Conservation (phyloP, 1,140 invertebrate genomes). For the Chironomus striatipennis region DNA sequence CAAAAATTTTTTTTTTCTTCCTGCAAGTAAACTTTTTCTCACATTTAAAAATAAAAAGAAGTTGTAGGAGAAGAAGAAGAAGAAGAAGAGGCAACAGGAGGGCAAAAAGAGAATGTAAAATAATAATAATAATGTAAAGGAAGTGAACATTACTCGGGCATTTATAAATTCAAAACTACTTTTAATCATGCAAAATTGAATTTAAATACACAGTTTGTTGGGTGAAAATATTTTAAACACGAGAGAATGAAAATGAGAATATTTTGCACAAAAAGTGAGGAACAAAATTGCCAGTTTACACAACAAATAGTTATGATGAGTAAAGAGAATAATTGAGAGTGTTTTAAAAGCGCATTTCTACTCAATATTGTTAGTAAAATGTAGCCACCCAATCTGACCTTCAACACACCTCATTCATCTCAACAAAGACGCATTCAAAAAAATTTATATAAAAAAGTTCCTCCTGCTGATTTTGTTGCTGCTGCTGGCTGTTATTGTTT, state of each 20-base stretch:
- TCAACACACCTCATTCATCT: no score
- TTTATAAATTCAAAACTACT: slow-evolving; percentile 11
- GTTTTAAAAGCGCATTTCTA: no score
- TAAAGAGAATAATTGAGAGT: no score
- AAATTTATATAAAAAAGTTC: no score
- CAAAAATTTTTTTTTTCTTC: neutral
- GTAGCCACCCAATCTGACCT: no score
- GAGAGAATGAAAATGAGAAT: neutral
- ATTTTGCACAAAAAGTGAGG: no score
- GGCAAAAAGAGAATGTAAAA: neutral
- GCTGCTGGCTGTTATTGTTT: neutral
- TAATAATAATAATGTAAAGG: neutral
- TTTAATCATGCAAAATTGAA: slow-evolving; percentile 23
- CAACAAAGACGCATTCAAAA: no score
- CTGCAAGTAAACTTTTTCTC: neutral
- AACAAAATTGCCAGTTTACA: no score
- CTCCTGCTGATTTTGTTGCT: neutral
- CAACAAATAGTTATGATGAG: no score
- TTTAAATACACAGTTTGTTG: slow-evolving; percentile 17
- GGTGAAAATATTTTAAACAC: neutral
- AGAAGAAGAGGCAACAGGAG: neutral
- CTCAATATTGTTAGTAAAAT: no score
- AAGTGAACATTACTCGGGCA: slow-evolving; percentile 7
- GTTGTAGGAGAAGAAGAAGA: neutral
- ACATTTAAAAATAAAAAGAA: no score